Conservation (phyloP, 2,888 invertebrate genomes). For the Hirudinaria manillensis region DNA sequence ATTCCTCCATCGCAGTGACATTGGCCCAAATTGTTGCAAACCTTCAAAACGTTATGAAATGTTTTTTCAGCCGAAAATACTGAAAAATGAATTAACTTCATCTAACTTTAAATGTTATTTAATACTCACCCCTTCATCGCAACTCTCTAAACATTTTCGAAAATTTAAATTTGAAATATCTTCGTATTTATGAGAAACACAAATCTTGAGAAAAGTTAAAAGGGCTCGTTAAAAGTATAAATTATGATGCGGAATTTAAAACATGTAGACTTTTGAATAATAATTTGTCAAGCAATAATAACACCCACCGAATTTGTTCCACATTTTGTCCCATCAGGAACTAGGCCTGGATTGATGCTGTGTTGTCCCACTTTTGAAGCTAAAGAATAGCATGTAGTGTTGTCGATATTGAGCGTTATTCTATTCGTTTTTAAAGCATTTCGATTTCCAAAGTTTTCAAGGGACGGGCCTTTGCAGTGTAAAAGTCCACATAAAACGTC, state of each 20-base stretch:
- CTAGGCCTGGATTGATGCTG: conserved; percentile 15
- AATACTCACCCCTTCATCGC: conserved; percentile 6
- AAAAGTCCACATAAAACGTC: conserved; percentile 20
- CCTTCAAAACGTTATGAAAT: conserved; percentile 40
- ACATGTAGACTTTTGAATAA: not conserved
- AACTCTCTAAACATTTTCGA: conserved; percentile 6
- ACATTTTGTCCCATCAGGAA: conserved; percentile 12
- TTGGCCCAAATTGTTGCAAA: conserved; percentile 82
- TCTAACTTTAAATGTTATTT: not conserved
- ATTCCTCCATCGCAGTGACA: conserved; percentile 90
- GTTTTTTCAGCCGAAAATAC: not conserved
- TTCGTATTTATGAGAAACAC: not conserved
- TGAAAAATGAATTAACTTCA: not conserved
- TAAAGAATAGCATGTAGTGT: conserved; percentile 2
- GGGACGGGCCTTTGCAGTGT: not conserved
- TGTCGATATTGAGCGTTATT: not conserved
- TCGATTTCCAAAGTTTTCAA: too few relatives aligned
- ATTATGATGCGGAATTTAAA: not conserved
- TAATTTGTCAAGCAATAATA: not conserved
- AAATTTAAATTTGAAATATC: not conserved
- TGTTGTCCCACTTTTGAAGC: not conserved
- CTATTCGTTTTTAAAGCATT: not conserved
- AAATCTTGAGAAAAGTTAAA: not conserved
- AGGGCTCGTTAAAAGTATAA: not conserved
- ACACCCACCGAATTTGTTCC: conserved; percentile 8